phyloP scores from a whole-genome alignment of 1,140 invertebrate genomes.

The Platorchestia sp. region DNA sequence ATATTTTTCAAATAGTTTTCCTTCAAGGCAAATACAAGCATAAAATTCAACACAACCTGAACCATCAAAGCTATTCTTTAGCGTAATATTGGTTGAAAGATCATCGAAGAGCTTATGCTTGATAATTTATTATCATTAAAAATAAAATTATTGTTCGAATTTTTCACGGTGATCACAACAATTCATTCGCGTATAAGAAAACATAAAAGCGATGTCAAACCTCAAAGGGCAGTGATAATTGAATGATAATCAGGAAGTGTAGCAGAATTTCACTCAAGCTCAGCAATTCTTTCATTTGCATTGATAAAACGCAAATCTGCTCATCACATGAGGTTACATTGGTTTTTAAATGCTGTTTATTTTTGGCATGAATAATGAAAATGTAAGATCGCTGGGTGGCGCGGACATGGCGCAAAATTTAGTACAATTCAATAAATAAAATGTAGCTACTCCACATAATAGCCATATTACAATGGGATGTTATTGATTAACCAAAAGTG shows the following conservation, averaged over 20 bases:
- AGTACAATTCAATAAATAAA: neutral
- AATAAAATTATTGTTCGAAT: neutral
- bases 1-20: neutral
- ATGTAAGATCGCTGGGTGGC: neutral
- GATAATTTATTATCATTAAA: neutral
- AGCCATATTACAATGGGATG: neutral
- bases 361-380: neutral
- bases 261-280: neutral
- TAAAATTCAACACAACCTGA: neutral
- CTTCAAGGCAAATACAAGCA: neutral
- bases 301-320: neutral
- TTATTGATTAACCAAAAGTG: neutral
- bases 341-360: neutral
- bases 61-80: neutral
- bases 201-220: neutral
- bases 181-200: neutral
- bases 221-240: neutral
- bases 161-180: neutral
- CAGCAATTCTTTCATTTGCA: neutral
- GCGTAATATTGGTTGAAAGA: neutral
- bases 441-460: neutral
- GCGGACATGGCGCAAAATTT: neutral
- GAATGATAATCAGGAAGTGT: neutral
- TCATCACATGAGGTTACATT: neutral
- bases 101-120: neutral